These are phyloP conservation scores for Leuciscus idus DNA, from an alignment of 2,113 vertebrate genomes.

Conservation along the genomic window DNA sequence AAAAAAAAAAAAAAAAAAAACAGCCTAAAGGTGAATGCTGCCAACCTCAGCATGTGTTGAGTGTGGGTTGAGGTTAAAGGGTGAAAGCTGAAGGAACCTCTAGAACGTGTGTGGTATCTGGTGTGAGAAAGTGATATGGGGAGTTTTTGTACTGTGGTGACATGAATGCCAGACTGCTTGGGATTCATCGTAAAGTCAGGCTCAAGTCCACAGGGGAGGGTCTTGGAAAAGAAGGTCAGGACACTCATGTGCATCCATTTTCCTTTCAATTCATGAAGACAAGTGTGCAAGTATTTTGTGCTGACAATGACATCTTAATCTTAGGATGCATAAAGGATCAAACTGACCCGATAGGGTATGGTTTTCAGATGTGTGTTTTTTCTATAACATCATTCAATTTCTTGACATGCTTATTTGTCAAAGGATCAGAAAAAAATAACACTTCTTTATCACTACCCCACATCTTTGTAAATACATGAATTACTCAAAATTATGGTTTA, in stretches of 20 bases:
- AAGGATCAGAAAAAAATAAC: neutral
- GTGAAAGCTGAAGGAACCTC: conserved; percentile 14
- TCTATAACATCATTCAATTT: neutral
- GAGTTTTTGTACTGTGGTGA: neutral
- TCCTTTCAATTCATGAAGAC: neutral
- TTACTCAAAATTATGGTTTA: neutral
- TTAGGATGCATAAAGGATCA: neutral
- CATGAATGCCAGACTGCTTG: conserved; percentile 1
- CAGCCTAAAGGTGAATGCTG: neutral
- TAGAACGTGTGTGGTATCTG: neutral
- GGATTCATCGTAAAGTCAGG: neutral
- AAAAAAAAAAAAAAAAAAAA: no score
- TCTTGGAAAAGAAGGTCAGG: conserved; percentile 11
- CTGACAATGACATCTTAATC: neutral
- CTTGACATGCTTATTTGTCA: neutral
- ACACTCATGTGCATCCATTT: conserved; percentile 2
- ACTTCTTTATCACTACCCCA: neutral
- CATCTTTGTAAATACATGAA: neutral
- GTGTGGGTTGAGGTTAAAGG: neutral
- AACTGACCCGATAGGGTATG: neutral
- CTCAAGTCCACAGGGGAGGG: conserved; percentile 13
- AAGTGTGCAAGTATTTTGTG: neutral
- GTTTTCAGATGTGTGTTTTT: neutral
- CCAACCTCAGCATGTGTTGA: conserved; percentile 12
- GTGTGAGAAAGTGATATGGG: neutral